Evolutionary conservation across 2,888 invertebrate genomes (phyloP).

Genomic region (Ennomos fuscantarius): DNA sequence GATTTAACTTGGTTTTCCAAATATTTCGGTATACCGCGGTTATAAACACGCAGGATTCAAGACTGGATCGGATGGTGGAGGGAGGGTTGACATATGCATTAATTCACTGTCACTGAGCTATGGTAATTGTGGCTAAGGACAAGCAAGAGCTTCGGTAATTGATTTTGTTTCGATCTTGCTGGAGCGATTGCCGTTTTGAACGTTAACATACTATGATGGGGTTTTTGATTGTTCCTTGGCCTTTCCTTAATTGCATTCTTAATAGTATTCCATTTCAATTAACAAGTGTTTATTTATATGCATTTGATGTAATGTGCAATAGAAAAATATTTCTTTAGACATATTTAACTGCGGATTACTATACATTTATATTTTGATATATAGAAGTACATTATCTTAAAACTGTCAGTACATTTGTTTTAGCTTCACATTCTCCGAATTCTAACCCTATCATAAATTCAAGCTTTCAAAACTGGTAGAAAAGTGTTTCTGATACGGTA

Average conservation of each 20-base stretch:
- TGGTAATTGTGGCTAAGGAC: constrained; percentile 25
- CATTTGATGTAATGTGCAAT: too few species aligned
- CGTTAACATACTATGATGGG: constrained; percentile 6
- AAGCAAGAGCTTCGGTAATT: constrained; percentile 17
- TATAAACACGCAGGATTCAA: constrained; percentile 1
- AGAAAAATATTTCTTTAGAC: too few species aligned
- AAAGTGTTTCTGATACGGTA: constrained; percentile 27
- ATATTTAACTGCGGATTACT: too few species aligned
- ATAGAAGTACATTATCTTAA: too few species aligned
- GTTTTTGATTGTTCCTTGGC: not conserved
- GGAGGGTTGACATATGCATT: constrained; percentile 26
- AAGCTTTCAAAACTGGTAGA: constrained; percentile 9
- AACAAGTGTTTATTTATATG: too few species aligned
- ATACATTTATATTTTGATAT: too few species aligned
- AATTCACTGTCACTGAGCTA: constrained; percentile 27
- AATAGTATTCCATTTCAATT: not conserved
- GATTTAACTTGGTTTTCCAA: not conserved
- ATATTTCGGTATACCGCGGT: constrained; percentile 17
- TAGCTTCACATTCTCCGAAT: constrained; percentile 7
- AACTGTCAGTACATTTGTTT: too few species aligned
- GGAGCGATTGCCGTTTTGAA: not conserved
- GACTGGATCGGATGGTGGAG: constrained; percentile 18
- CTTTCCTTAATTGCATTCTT: not conserved
- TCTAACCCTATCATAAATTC: constrained; percentile 24
- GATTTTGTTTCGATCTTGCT: constrained; percentile 15